Percentiles rank a stretch among this genome's conserved stretches.
These are phyloP conservation scores for Mycalesis mineus DNA, from an alignment of 2,888 invertebrate species.

Conservation along the genomic window DNA sequence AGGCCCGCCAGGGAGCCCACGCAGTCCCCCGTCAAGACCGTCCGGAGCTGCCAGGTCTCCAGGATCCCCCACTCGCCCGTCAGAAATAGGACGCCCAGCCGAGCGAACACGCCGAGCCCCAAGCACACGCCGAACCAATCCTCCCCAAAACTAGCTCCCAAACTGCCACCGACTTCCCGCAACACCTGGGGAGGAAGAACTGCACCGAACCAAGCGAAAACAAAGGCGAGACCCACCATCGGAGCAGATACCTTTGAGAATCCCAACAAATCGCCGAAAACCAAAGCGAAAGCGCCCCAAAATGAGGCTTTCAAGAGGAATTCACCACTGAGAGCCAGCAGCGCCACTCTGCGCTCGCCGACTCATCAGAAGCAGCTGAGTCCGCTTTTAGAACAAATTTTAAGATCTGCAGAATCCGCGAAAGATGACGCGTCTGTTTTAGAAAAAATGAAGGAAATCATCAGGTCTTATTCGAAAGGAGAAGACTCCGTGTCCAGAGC, in stretches of 20 bases:
- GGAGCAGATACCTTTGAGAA: constrained; percentile 68
- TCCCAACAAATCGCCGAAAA: constrained; percentile 81
- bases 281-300: constrained; percentile 53
- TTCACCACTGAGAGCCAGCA: constrained; percentile 68
- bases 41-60: constrained; percentile 63
- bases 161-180: constrained; percentile 70
- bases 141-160: constrained; percentile 63
- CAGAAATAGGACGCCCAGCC: constrained; percentile 53
- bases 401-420: constrained; percentile 83
- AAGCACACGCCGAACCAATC: constrained; percentile 61
- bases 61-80: constrained; percentile 72
- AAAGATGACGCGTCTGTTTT: constrained; percentile 86
- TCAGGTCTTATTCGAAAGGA: constrained; percentile 68
- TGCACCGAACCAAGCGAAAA: constrained; percentile 59
- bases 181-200: constrained; percentile 87
- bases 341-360: constrained; percentile 74
- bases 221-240: constrained; percentile 60
- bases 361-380: constrained; percentile 79
- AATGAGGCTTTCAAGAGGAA: constrained; percentile 73
- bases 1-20: constrained; percentile 56
- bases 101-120: constrained; percentile 69
- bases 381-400: constrained; percentile 83
- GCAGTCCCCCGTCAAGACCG: constrained; percentile 60
- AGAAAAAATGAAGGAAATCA: constrained; percentile 84
- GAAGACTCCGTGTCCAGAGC: constrained; percentile 69